Conservation (phyloP, 2,113 vertebrate species). For the Actenoides lindsayi region DNA sequence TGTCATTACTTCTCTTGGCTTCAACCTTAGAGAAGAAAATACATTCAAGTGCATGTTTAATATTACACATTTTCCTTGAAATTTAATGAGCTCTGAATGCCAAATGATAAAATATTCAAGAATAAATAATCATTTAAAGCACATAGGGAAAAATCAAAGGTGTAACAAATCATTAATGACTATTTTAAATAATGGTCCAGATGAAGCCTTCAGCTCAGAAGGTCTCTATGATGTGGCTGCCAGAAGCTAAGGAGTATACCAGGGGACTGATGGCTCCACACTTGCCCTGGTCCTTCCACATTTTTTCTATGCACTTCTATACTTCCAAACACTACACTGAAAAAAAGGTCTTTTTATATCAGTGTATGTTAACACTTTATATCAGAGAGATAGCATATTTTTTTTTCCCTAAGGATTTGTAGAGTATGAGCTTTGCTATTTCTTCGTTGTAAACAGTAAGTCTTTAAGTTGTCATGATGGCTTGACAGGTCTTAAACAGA, state of each 20-base stretch:
- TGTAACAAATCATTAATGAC: not conserved
- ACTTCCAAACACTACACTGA: not conserved
- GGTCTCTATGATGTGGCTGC: not conserved
- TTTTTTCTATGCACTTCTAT: not conserved
- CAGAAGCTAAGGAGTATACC: not conserved
- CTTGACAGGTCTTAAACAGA: not conserved
- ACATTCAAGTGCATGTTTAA: not conserved
- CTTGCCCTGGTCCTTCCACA: not conserved
- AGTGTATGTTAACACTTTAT: not conserved
- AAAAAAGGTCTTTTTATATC: not conserved
- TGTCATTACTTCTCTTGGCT: not conserved
- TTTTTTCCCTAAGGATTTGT: not conserved
- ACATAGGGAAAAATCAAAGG: not conserved
- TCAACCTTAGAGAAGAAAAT: not conserved
- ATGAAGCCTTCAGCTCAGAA: not conserved
- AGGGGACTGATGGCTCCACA: not conserved
- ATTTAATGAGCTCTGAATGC: not conserved
- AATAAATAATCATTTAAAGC: not conserved
- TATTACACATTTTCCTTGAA: not conserved
- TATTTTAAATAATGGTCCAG: not conserved
- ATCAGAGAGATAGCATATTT: not conserved
- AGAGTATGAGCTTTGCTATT: not conserved
- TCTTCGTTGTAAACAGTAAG: not conserved
- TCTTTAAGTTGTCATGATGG: not conserved
- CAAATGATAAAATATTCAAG: not conserved